A percentile compares a stretch with the other conserved stretches of the same genome.
Evolutionary conservation across 2,888 invertebrate genomes (phyloP).

Genomic region (Cantharis rufa): DNA sequence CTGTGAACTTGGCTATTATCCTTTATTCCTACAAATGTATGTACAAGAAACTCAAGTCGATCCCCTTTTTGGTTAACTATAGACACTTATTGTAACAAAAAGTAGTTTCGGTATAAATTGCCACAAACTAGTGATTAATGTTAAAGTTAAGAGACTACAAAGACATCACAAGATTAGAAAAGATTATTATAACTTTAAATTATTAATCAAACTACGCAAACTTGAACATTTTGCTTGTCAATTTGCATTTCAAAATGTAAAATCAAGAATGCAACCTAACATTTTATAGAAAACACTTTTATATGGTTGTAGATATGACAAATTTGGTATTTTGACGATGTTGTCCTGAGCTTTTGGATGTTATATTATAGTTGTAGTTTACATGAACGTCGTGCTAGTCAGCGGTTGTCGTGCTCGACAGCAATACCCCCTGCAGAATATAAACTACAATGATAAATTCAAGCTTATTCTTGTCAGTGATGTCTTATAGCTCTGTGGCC

Average conservation of each 20-base stretch:
- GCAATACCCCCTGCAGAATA: constrained; percentile 22
- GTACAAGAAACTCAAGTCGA: constrained; percentile 9
- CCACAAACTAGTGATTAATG: neutral
- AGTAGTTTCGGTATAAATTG: neutral
- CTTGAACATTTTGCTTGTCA: neutral
- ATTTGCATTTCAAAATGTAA: neutral
- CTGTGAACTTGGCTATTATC: constrained; percentile 16
- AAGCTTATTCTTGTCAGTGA: constrained; percentile 23
- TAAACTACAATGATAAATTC: constrained; percentile 30
- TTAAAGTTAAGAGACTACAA: neutral
- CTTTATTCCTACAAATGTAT: constrained; percentile 15
- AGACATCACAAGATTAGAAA: neutral
- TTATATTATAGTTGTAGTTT: constrained; percentile 21
- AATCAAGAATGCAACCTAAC: neutral
- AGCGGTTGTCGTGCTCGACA: constrained; percentile 26
- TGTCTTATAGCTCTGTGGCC: constrained; percentile 16
- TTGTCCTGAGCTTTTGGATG: constrained; percentile 16
- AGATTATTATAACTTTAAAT: neutral
- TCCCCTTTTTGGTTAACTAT: constrained; percentile 9
- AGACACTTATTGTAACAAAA: neutral
- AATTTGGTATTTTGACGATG: constrained; percentile 22
- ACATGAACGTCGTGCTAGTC: constrained; percentile 27
- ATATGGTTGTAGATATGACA: constrained; percentile 15
- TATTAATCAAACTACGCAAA: neutral
- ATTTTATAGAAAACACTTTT: constrained; percentile 4